Conservation (phyloP, 2,797 vertebrate species). For the Lemur catta region DNA sequence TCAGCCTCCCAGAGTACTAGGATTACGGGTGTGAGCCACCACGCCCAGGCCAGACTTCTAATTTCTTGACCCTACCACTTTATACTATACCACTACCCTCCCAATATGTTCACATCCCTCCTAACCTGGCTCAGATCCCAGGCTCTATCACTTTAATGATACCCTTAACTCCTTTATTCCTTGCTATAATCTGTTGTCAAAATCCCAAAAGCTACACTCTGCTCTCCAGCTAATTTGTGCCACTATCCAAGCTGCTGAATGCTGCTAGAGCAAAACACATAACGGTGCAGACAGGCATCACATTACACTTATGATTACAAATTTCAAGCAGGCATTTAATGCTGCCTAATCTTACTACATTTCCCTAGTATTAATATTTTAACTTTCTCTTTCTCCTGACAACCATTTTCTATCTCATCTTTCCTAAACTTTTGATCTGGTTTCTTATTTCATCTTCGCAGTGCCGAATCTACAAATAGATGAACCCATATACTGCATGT, state of each 20-base stretch:
- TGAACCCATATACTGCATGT: background rate
- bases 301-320: background rate
- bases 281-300: background rate
- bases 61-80: background rate
- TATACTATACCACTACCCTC: background rate
- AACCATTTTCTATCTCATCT: background rate
- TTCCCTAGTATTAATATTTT: background rate
- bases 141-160: background rate
- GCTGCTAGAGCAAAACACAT: background rate
- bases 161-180: background rate
- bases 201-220: background rate
- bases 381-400: background rate
- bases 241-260: background rate
- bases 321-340: background rate
- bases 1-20: no score
- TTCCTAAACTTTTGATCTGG: background rate
- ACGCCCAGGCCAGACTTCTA: background rate
- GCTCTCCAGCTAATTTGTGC: background rate
- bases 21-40: no score
- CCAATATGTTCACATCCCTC: background rate
- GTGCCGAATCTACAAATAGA: background rate
- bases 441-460: background rate
- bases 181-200: background rate
- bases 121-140: background rate
- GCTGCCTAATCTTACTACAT: background rate